Conservation (phyloP, 2,797 vertebrate species). For the Morelia viridis region DNA sequence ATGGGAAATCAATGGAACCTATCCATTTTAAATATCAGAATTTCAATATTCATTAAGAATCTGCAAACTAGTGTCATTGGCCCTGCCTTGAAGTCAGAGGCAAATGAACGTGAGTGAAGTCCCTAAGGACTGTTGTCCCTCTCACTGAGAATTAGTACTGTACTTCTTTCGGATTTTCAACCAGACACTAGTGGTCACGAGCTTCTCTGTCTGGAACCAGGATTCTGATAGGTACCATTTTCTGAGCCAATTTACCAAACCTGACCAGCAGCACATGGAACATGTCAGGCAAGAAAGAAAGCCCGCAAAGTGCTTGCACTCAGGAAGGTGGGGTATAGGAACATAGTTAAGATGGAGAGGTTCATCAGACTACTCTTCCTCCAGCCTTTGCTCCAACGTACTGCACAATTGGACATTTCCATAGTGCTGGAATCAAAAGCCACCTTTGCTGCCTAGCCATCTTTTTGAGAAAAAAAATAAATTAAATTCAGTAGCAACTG, state of each 20-base stretch:
- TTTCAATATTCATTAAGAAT: neutral
- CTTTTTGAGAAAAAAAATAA: neutral
- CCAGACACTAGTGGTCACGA: neutral
- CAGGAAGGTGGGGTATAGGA: neutral
- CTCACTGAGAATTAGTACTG: neutral
- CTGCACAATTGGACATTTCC: neutral
- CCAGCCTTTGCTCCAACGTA: neutral
- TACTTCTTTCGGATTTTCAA: neutral
- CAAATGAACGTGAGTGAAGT: neutral
- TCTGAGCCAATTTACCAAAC: neutral
- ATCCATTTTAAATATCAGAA: neutral
- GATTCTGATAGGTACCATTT: no score
- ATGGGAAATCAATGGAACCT: neutral
- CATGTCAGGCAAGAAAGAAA: neutral
- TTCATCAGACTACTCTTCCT: no score
- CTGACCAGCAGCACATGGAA: neutral
- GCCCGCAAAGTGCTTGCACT: neutral
- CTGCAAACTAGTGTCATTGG: neutral
- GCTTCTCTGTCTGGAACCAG: neutral
- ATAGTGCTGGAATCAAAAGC: neutral
- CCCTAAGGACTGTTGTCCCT: neutral
- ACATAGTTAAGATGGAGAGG: neutral
- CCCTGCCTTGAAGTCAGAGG: neutral
- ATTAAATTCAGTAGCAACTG: neutral
- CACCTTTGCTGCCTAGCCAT: neutral